Conservation (phyloP, 2,113 vertebrate genomes). For the Hydrolagus affinis region DNA sequence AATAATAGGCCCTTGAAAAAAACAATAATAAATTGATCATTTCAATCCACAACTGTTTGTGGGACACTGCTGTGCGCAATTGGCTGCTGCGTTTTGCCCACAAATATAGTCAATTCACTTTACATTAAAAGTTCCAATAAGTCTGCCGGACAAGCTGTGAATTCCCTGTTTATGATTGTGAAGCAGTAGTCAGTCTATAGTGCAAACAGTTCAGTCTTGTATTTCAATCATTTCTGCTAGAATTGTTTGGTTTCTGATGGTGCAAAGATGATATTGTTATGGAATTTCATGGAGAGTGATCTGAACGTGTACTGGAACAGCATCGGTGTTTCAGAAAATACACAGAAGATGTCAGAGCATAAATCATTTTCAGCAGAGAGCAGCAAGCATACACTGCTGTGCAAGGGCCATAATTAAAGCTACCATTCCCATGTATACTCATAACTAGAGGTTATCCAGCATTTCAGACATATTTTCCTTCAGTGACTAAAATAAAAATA, state of each 20-base stretch:
- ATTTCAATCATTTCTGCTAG: conserved; percentile 32
- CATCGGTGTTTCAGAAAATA: conserved; percentile 30
- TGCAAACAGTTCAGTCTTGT: background rate
- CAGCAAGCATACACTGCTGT: conserved; percentile 26
- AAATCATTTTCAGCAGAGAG: conserved; percentile 33
- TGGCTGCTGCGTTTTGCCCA: no score
- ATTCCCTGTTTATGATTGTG: background rate
- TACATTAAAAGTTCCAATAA: background rate
- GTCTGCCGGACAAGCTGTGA: background rate
- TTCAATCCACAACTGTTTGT: no score
- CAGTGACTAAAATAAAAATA: background rate
- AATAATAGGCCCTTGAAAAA: no score
- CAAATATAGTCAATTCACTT: no score
- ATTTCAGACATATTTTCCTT: background rate
- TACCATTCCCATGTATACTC: background rate
- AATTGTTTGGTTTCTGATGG: conserved; percentile 34
- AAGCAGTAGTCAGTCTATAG: background rate
- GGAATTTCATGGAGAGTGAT: conserved; percentile 32
- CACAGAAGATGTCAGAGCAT: conserved; percentile 29
- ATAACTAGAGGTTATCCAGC: conserved; percentile 26
- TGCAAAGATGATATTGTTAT: conserved; percentile 32
- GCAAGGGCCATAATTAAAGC: conserved; percentile 18
- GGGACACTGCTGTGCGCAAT: no score
- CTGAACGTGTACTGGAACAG: conserved; percentile 31
- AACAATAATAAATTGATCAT: no score